Percentiles rank a stretch among this genome's conserved stretches.
Evolutionary conservation across 2,888 invertebrate species (phyloP).

Genomic region (Pseudococcus jackbeardsleyi): DNA sequence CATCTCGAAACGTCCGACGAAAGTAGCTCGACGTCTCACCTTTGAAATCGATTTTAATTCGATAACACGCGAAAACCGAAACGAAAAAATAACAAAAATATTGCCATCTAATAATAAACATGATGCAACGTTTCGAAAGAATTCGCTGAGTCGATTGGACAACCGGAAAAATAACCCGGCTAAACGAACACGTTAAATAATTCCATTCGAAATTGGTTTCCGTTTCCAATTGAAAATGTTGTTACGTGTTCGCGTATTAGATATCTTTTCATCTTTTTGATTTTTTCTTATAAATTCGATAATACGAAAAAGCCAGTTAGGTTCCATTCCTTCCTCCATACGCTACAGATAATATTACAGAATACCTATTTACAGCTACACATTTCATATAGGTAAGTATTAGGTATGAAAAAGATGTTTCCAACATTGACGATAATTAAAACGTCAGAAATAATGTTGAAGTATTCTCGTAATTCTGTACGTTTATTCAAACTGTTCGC

Average conservation of each 20-base stretch:
- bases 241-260: neutral
- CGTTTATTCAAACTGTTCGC: neutral
- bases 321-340: neutral
- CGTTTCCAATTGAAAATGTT: neutral
- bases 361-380: too few relatives aligned
- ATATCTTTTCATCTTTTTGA: too few relatives aligned
- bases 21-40: neutral
- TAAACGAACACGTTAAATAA: neutral
- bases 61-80: neutral
- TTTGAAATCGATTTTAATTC: neutral
- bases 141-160: neutral
- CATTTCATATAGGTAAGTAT: too few relatives aligned
- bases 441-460: neutral
- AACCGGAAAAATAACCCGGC: neutral
- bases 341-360: neutral
- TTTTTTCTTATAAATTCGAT: neutral
- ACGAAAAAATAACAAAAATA: neutral
- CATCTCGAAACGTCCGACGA: neutral
- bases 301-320: neutral
- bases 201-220: neutral
- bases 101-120: neutral
- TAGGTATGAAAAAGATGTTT: neutral
- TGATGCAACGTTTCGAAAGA: neutral
- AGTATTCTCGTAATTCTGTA: neutral
- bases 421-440: constrained; percentile 11